Percentiles rank a stretch among this genome's conserved stretches.
phyloP scores from a whole-genome alignment of 1,140 invertebrate species.

The Schlechtendalia chinensis region DNA sequence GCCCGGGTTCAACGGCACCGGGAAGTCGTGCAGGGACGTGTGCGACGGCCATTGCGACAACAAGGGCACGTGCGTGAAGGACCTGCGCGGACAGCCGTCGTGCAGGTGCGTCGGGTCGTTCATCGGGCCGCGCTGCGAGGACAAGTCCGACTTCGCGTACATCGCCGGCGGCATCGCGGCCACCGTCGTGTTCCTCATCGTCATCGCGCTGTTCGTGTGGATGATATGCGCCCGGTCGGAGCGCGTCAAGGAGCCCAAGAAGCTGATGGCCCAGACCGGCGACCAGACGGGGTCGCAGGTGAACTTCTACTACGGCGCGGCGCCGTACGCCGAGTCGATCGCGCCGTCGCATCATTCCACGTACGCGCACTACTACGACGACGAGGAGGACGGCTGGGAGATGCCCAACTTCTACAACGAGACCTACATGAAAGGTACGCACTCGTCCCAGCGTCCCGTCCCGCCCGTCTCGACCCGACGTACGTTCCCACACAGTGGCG shows the following conservation, averaged over 20 bases:
- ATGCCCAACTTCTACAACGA: slow-evolving; percentile 98
- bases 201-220: slow-evolving; percentile 89
- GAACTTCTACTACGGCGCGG: slow-evolving; percentile 93
- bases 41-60: slow-evolving; percentile 88
- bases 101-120: slow-evolving; percentile 88
- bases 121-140: slow-evolving; percentile 83
- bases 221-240: slow-evolving; percentile 93
- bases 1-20: slow-evolving; percentile 87
- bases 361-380: slow-evolving; percentile 92
- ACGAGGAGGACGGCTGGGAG: slow-evolving; percentile 94
- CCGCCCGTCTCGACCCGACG: no score
- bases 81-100: slow-evolving; percentile 75
- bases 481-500: no score
- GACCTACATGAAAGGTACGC: slow-evolving; percentile 84
- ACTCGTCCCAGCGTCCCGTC: no score
- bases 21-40: slow-evolving; percentile 77
- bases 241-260: slow-evolving; percentile 82
- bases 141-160: slow-evolving; percentile 92
- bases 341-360: slow-evolving; percentile 92
- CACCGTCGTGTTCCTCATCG: slow-evolving; percentile 85
- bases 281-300: slow-evolving; percentile 88
- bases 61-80: slow-evolving; percentile 86
- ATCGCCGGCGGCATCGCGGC: slow-evolving; percentile 90
- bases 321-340: slow-evolving; percentile 89
- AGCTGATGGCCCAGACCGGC: slow-evolving; percentile 78